Evolutionary conservation across 2,113 vertebrate genomes (phyloP).

Genomic region (Acrocephalus kingi): DNA sequence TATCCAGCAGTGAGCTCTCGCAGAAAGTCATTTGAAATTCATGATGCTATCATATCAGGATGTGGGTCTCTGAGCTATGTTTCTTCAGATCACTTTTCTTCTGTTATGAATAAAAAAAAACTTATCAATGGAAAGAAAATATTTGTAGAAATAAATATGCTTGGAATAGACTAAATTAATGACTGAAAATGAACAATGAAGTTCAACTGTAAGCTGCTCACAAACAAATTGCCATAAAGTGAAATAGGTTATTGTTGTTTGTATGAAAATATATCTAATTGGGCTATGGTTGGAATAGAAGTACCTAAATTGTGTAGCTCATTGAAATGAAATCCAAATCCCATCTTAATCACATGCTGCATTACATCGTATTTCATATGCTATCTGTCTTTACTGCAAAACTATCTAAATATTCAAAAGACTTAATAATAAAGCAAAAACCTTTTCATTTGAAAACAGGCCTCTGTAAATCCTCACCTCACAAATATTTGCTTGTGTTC

Average conservation of each 20-base stretch:
- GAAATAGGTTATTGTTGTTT: neutral
- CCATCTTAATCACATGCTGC: neutral
- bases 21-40: conserved; percentile 5
- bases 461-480: neutral
- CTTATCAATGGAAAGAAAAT: neutral
- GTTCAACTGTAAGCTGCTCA: neutral
- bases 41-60: neutral
- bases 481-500: neutral
- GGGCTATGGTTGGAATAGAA: neutral
- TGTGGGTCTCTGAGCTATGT: neutral
- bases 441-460: neutral
- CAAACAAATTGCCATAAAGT: neutral
- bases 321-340: neutral
- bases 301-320: neutral
- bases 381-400: neutral
- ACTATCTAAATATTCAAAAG: neutral
- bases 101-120: neutral
- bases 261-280: neutral
- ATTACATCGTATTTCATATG: neutral
- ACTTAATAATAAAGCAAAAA: neutral
- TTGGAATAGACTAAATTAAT: neutral
- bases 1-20: conserved; percentile 48
- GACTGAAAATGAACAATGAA: neutral
- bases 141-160: neutral
- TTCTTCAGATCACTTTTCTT: neutral